Base-by-base conservation (phyloP, 2,113 vertebrate genomes). In the Megaptera novaeangliae region DNA sequence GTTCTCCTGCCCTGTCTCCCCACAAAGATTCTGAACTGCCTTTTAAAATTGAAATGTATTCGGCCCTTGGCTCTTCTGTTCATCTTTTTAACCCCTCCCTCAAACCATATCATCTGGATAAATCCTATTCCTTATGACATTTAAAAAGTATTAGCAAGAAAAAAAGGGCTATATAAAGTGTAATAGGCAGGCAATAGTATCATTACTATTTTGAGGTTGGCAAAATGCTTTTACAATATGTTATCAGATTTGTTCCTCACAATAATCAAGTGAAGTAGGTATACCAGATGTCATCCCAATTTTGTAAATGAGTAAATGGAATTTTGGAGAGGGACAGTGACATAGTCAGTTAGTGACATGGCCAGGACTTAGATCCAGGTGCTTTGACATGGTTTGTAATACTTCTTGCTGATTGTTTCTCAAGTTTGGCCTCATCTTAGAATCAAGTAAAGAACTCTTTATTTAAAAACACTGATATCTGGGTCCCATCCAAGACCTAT, bases 31-130 rank as follows among this genome's bases (percentile, higher is more conserved):
- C 68, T 77, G 31, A 92, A 94, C 57, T 92, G 29, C 61, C 34
- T 88, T 91, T 55, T 81, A 81, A 44, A 95, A 94, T 77, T 80
- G n/a, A 88, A 91, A 88, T 78, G 0, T 91, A 52, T 96, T 83
- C 3, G 83, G 29, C 41, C 57, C 34, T 88, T 31, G 3, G 25
- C 34, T 46, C 41, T 90, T 90, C 36, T 66, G 8, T 61, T 81
- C n/a, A 61, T 8, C 21, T 84, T 88, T 90, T 52, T 55, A 97
- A 68, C 15, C 15, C 27, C 11, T 89, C 39, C 34, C 7, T 82
- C 52, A 82, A 74, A 49, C 39, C 31, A 20, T 57, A 27, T 89
- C 78, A 66, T 85, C 66, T 91, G 44, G 20, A 46, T 81, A 82
- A 96, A 82, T 31, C 5, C 31, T 88, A 59, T 75, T 82, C 11